Conservation (phyloP, 2,888 invertebrate genomes). For the Panopea generosa region DNA sequence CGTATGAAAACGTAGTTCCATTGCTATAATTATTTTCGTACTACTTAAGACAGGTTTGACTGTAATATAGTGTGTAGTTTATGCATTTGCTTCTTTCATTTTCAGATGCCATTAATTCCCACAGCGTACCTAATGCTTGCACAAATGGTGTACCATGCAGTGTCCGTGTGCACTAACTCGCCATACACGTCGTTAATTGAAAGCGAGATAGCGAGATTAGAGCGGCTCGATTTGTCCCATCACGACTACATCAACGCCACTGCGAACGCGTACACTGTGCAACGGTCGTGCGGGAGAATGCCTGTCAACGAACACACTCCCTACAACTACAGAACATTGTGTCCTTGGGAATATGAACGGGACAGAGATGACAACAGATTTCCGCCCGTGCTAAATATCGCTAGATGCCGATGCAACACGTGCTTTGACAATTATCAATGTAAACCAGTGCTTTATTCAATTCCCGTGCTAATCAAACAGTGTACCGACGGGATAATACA, state of each 20-base stretch:
- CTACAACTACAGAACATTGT: conserved; percentile 40
- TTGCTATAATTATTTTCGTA: no score
- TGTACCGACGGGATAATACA: conserved; percentile 38
- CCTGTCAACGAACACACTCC: conserved; percentile 30
- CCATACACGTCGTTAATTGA: conserved; percentile 49
- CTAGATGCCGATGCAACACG: conserved; percentile 47
- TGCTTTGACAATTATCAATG: conserved; percentile 52
- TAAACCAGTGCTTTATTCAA: conserved; percentile 59
- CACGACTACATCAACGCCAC: conserved; percentile 50
- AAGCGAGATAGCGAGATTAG: conserved; percentile 38
- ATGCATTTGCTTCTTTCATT: no score
- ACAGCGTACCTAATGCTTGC: background rate
- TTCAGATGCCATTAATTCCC: no score
- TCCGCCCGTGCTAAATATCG: conserved; percentile 46
- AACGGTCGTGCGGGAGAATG: conserved; percentile 21
- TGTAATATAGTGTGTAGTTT: no score
- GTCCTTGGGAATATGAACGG: conserved; percentile 57
- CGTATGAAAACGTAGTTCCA: no score
- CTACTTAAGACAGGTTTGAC: no score
- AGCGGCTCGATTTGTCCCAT: conserved; percentile 37
- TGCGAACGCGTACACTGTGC: conserved; percentile 28
- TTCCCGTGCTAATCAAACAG: conserved; percentile 52
- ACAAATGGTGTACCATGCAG: background rate
- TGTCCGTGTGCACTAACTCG: conserved; percentile 42
- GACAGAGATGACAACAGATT: conserved; percentile 51